Percentiles rank a stretch among this genome's conserved stretches.
These are phyloP conservation scores for Drosophila subobscura DNA, from an alignment of 1,140 invertebrate genomes.

Conservation along the genomic window DNA sequence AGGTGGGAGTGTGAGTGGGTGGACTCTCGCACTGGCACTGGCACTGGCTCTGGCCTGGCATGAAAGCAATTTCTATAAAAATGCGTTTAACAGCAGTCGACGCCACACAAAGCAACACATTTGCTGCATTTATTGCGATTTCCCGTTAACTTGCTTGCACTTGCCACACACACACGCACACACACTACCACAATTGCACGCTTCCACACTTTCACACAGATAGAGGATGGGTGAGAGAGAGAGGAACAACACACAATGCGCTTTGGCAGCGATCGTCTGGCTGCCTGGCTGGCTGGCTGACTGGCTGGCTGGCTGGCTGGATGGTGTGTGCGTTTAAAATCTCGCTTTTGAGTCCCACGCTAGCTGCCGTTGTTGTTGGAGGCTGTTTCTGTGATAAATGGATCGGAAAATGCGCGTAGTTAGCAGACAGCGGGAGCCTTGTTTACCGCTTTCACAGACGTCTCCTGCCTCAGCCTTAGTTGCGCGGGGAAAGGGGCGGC, in stretches of 20 bases:
- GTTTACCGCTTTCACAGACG: constrained; percentile 46
- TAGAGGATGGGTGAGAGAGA: not conserved
- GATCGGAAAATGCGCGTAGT: constrained; percentile 80
- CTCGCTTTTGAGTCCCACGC: constrained; percentile 35
- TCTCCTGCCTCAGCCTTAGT: constrained; percentile 10
- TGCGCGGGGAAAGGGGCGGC: constrained; percentile 13
- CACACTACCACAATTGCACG: constrained; percentile 3
- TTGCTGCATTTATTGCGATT: constrained; percentile 81
- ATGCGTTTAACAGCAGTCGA: constrained; percentile 70
- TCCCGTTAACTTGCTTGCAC: constrained; percentile 71
- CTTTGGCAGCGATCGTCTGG: constrained; percentile 47
- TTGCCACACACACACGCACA: constrained; percentile 20
- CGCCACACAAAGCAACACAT: constrained; percentile 76
- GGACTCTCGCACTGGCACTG: constrained; percentile 7
- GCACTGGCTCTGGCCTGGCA: constrained; percentile 50
- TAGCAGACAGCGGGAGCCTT: constrained; percentile 52
- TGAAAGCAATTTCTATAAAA: constrained; percentile 78
- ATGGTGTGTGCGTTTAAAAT: no score
- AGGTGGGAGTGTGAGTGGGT: constrained; percentile 5
- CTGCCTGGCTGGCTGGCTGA: not conserved
- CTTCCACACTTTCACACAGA: constrained; percentile 15
- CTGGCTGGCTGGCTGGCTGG: no score
- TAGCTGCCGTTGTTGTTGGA: constrained; percentile 1
- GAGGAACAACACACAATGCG: constrained; percentile 47
- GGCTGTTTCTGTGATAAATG: constrained; percentile 72